Base-by-base conservation (phyloP, 2,113 vertebrate species). In the Phodopus roborovskii region DNA sequence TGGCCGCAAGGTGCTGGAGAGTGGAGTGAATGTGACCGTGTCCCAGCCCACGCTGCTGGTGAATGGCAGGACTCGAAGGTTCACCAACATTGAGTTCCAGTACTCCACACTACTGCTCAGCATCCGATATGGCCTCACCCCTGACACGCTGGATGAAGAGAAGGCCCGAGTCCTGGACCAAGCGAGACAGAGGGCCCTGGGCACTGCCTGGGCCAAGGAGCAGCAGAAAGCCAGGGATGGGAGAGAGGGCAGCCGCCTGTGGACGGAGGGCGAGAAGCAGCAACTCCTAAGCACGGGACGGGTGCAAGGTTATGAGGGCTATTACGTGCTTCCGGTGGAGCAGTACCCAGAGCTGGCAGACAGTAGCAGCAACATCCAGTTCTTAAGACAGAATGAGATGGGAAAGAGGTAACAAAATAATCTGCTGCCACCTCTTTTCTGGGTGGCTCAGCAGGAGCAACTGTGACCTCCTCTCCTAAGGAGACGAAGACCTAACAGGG, bases 381-480 rank as follows among this genome's bases (percentile, higher is more conserved):
- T 99, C 98, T 99, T 99, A 98, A 99, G 99, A 99, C 99, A 99
- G 99, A 99, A 99, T 79, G 99, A 99, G 98, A 99, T 99, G 99
- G 99, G 99, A 98, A 99, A 98, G 99, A 99, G 99, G 99, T 99
- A 99, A 99, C 99, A 99, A 99, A 99, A 99, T 99, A 98, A 98
- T 92, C 98, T 98, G 98, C 98, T 98, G 98, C 99, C 99, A 99
- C 98, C 91, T 98, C 98, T 98, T 96, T 96, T 96, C 98, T 97
- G 98, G 98, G 98, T 99, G 99, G 98, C 98, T 98, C 98, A 96
- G 98, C 98, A 98, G 98, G 98, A 97, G 0, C 97, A 98, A 99
- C 98, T 99, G 98, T 99, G 98, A 99, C 99, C 98, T 99, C 99
- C 99, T 99, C 99, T 99, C 99, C 99, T 99, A 99, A 98, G 99